Conservation (phyloP, 2,888 invertebrate species). For the Synanthedon andrenaeformis region DNA sequence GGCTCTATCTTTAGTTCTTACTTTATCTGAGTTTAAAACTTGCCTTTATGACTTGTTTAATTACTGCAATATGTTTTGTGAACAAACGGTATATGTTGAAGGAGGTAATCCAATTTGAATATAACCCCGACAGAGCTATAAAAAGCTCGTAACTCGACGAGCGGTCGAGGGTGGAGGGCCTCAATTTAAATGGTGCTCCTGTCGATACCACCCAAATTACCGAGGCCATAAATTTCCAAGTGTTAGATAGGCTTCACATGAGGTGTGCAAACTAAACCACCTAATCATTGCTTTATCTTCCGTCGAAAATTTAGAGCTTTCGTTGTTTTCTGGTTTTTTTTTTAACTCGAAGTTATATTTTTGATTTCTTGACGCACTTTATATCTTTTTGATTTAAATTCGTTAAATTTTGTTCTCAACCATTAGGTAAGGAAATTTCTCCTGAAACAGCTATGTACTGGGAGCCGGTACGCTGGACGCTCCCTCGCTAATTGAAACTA, state of each 20-base stretch:
- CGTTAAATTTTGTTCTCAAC: neutral
- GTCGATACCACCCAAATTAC: slow-evolving; percentile 14
- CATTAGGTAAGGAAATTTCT: neutral
- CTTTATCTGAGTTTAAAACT: too few species aligned
- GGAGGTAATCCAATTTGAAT: slow-evolving; percentile 7
- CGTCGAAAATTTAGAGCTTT: too few species aligned
- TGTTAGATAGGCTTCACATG: slow-evolving; percentile 10
- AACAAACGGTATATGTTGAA: slow-evolving; percentile 3
- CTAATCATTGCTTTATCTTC: slow-evolving; percentile 4
- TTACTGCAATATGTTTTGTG: slow-evolving; percentile 2
- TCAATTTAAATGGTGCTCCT: slow-evolving; percentile 10
- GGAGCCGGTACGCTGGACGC: too few species aligned
- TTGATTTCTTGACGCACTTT: neutral
- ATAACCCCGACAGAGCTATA: slow-evolving; percentile 3
- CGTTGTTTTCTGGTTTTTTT: too few species aligned
- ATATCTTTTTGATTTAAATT: neutral
- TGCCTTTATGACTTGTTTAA: neutral
- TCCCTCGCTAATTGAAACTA: too few species aligned
- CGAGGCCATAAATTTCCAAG: slow-evolving; percentile 9
- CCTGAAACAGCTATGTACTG: too few species aligned
- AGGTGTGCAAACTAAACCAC: slow-evolving; percentile 7
- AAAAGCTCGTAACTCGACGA: slow-evolving; percentile 3
- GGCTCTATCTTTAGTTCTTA: too few species aligned
- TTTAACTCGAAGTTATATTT: too few species aligned
- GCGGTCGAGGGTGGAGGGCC: neutral